phyloP scores from a whole-genome alignment of 2,797 vertebrate species.

The Cyprinodon diabolis region DNA sequence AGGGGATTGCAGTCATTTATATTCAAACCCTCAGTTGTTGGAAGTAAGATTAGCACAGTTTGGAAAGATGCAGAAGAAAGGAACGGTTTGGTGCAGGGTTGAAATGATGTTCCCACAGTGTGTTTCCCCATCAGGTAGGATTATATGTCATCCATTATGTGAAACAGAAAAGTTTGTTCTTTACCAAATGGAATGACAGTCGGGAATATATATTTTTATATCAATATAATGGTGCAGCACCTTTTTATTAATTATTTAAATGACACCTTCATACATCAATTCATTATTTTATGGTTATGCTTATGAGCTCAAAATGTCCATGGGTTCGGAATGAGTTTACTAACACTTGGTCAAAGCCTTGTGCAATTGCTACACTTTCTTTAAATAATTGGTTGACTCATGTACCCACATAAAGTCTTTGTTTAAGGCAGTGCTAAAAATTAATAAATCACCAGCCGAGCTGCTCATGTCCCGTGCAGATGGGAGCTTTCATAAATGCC shows the following conservation, averaged over 20 bases:
- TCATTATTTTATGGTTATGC: neutral
- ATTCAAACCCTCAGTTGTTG: conserved; percentile 63
- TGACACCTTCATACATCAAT: neutral
- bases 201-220: neutral
- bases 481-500: neutral
- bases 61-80: conserved; percentile 17
- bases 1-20: conserved; percentile 60
- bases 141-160: neutral
- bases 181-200: neutral
- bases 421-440: neutral
- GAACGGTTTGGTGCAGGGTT: conserved; percentile 23
- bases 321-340: neutral
- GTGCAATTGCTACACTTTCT: neutral
- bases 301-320: neutral
- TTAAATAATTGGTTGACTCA: neutral
- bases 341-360: neutral
- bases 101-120: conserved; percentile 32
- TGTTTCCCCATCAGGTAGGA: conserved; percentile 3
- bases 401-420: neutral
- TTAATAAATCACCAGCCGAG: neutral
- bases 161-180: neutral
- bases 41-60: conserved; percentile 25
- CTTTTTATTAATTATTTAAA: neutral
- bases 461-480: neutral
- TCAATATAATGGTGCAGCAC: neutral